Conservation (phyloP, 2,113 vertebrate genomes). For the Erythrolamprus reginae region DNA sequence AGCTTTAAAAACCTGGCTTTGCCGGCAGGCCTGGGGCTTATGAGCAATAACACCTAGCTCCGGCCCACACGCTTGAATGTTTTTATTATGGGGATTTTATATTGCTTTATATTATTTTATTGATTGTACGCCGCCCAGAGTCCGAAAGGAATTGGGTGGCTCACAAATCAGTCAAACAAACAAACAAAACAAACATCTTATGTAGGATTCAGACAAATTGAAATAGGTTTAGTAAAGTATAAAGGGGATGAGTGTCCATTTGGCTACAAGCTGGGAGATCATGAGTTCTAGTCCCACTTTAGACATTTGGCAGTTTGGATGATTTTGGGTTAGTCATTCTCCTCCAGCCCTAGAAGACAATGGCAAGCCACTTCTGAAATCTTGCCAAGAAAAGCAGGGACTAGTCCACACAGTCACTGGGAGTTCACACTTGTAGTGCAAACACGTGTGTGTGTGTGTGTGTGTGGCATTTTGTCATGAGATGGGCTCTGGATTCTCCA, state of each 20-base stretch:
- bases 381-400: not conserved
- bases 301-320: not conserved
- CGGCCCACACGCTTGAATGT: too few species aligned
- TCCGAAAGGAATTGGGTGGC: too few species aligned
- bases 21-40: too few species aligned
- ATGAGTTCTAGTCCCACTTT: not conserved
- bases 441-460: not conserved
- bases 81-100: too few species aligned
- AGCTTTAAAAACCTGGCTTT: too few species aligned
- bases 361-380: not conserved
- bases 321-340: not conserved
- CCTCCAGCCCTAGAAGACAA: not conserved
- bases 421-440: not conserved
- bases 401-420: not conserved
- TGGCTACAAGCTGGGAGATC: not conserved
- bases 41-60: too few species aligned
- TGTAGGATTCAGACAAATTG: not conserved
- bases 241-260: not conserved
- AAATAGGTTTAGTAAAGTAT: not conserved
- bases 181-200: too few species aligned
- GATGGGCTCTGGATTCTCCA: not conserved
- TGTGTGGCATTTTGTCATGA: not conserved
- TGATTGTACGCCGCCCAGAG: too few species aligned
- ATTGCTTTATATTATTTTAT: too few species aligned
- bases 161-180: too few species aligned